These are phyloP conservation scores for Toxostoma redivivum DNA, from an alignment of 2,113 vertebrate genomes.

Conservation along the genomic window DNA sequence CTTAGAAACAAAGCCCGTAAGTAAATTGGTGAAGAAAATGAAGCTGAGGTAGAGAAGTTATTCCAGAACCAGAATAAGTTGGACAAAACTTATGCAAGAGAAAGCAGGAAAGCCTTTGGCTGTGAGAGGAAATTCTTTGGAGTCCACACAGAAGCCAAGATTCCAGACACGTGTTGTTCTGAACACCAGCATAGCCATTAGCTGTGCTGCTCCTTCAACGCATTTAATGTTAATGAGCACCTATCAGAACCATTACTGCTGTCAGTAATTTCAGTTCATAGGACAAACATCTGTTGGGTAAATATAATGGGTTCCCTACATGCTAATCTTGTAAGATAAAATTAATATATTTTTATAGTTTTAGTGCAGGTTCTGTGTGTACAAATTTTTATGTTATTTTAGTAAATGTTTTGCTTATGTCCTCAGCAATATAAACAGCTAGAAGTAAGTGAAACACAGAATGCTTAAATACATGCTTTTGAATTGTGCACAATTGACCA, in stretches of 20 bases:
- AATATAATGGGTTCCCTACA: neutral
- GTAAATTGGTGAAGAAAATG: neutral
- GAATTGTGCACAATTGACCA: neutral
- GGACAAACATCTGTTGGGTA: neutral
- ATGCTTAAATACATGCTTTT: neutral
- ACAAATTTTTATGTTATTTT: neutral
- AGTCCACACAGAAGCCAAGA: neutral
- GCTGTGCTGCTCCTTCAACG: neutral
- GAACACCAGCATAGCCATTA: neutral
- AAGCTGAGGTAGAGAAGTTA: neutral
- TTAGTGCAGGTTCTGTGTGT: neutral
- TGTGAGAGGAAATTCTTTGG: neutral
- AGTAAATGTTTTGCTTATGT: neutral
- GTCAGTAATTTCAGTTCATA: neutral
- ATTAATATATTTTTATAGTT: neutral
- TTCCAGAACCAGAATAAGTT: neutral
- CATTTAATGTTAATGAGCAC: neutral
- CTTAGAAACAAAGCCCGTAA: neutral
- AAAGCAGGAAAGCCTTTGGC: neutral
- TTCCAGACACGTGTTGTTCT: neutral
- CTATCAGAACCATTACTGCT: neutral
- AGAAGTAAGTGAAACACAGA: neutral
- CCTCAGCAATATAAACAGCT: neutral
- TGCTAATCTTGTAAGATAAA: neutral
- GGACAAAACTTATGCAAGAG: neutral